These are phyloP conservation scores for Conus betulinus DNA, from an alignment of 1,140 invertebrate species.

Conservation along the genomic window DNA sequence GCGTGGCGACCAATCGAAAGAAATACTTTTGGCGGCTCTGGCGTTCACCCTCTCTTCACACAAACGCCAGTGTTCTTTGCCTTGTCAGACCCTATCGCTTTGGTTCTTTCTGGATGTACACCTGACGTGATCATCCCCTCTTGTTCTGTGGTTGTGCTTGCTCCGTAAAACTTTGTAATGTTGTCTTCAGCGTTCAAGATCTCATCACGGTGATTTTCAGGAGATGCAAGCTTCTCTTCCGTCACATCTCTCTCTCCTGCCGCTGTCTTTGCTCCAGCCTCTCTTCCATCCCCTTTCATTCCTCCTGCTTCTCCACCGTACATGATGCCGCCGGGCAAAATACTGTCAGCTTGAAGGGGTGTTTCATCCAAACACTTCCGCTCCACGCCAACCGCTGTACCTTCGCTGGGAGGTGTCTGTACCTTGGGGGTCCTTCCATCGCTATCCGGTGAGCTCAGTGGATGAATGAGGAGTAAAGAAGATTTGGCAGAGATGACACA, in stretches of 20 bases:
- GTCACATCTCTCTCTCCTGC: background rate
- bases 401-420: background rate
- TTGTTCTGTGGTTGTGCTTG: too few relatives aligned
- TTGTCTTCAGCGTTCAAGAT: too few relatives aligned
- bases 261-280: background rate
- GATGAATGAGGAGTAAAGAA: background rate
- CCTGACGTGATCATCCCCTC: too few relatives aligned
- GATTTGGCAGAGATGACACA: background rate
- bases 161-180: too few relatives aligned
- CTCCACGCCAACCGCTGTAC: background rate
- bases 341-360: background rate
- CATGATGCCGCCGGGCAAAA: too few relatives aligned
- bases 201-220: too few relatives aligned
- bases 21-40: background rate
- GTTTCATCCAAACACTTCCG: background rate
- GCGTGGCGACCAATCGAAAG: background rate
- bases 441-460: background rate
- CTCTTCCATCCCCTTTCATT: background rate
- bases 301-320: background rate
- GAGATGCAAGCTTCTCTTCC: background rate
- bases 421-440: background rate
- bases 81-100: background rate
- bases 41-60: background rate
- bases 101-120: too few relatives aligned
- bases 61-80: background rate